Conservation (phyloP, 1,140 invertebrate species). For the Nymphalis io region DNA sequence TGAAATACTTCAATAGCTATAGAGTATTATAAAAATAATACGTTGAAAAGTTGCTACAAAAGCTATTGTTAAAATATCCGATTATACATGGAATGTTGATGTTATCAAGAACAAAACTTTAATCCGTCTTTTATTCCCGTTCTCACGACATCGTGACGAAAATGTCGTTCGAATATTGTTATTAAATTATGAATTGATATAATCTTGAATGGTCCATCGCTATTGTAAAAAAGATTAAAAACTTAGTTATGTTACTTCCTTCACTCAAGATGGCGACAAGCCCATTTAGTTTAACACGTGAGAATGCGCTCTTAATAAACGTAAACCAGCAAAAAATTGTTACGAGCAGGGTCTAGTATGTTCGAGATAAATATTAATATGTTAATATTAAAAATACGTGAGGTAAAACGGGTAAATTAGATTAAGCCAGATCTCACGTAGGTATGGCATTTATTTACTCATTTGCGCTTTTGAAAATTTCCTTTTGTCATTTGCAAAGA, state of each 20-base stretch:
- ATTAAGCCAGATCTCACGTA: constrained; percentile 55
- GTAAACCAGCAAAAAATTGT: constrained; percentile 30
- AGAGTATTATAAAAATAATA: neutral
- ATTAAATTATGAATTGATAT: constrained; percentile 30
- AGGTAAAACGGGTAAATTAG: constrained; percentile 54
- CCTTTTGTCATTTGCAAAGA: constrained; percentile 41
- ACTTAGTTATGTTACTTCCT: neutral
- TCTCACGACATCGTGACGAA: constrained; percentile 36
- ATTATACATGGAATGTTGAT: constrained; percentile 31
- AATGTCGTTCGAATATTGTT: constrained; percentile 22
- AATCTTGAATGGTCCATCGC: constrained; percentile 8
- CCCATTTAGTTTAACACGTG: constrained; percentile 13
- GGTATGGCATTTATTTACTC: constrained; percentile 42
- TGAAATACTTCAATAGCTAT: neutral
- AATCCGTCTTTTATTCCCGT: constrained; percentile 32
- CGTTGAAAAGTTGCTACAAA: neutral
- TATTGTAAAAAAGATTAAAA: constrained; percentile 21
- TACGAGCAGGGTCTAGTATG: constrained; percentile 9
- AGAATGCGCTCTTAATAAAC: constrained; percentile 21
- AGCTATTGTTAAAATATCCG: constrained; percentile 16
- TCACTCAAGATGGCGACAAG: neutral
- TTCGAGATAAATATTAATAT: constrained; percentile 35
- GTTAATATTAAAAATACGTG: constrained; percentile 42
- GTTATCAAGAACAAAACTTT: constrained; percentile 27
- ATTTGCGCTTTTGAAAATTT: constrained; percentile 41